phyloP scores from a whole-genome alignment of 2,888 invertebrate species.

The Penaeus monodon region DNA sequence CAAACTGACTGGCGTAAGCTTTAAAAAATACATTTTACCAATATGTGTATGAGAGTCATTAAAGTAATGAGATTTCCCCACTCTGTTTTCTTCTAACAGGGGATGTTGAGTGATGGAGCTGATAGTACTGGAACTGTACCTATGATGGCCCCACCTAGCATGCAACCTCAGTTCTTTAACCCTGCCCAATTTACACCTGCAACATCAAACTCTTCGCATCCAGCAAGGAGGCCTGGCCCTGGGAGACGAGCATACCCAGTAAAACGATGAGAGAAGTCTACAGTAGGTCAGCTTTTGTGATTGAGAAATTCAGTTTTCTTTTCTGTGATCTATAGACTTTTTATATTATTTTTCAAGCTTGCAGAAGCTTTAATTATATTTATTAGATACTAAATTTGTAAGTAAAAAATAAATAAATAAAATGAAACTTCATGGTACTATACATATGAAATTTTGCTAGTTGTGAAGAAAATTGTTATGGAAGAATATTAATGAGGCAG shows the following conservation, averaged over 20 bases:
- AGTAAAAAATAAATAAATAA: not conserved
- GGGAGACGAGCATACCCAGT: constrained; percentile 22
- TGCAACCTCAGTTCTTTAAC: constrained; percentile 62
- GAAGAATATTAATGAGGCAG: too few species aligned
- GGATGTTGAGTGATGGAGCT: constrained; percentile 48
- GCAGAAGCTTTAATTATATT: constrained; percentile 19
- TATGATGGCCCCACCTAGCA: constrained; percentile 52
- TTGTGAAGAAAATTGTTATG: not conserved
- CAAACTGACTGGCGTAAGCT: too few species aligned
- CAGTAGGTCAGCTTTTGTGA: not conserved
- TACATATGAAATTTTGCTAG: not conserved
- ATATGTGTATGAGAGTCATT: too few species aligned
- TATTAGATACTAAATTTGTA: constrained; percentile 20
- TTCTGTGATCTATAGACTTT: constrained; percentile 26
- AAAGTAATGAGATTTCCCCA: not conserved
- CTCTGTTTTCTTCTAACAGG: constrained; percentile 11
- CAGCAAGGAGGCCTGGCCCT: constrained; percentile 29
- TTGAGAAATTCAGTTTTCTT: constrained; percentile 10
- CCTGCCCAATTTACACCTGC: constrained; percentile 56
- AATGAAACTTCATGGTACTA: constrained; percentile 1
- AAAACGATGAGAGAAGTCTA: constrained; percentile 15
- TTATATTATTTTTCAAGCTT: constrained; percentile 13
- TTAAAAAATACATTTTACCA: too few species aligned
- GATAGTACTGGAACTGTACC: constrained; percentile 41
- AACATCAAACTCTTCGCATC: not conserved